Evolutionary conservation across 1,140 invertebrate genomes (phyloP).

Genomic region (Drosophila sturtevanti): DNA sequence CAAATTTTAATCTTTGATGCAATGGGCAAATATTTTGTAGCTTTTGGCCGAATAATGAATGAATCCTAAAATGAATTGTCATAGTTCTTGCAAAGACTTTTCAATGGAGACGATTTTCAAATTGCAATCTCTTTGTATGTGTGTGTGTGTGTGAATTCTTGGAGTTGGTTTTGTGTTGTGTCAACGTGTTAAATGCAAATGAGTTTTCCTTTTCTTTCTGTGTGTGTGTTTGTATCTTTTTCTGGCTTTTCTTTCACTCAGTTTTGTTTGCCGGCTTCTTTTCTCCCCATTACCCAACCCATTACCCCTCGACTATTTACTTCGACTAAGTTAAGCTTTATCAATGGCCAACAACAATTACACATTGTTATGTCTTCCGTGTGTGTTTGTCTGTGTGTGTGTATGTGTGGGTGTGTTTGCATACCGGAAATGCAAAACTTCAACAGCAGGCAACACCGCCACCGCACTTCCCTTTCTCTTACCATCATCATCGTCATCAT

Average conservation of each 20-base stretch:
- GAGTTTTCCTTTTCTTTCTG: conserved; percentile 33
- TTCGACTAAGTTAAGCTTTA: conserved; percentile 66
- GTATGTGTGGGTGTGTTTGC: conserved; percentile 46
- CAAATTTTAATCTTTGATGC: background rate
- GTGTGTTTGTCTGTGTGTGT: conserved; percentile 5
- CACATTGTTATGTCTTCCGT: conserved; percentile 74
- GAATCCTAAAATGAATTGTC: background rate
- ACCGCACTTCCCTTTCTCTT: background rate
- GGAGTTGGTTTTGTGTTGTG: conserved; percentile 13
- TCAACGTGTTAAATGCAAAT: conserved; percentile 73
- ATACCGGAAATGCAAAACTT: conserved; percentile 80
- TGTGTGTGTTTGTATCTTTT: conserved; percentile 8
- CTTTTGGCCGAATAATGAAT: background rate
- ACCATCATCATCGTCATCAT: conserved; percentile 4
- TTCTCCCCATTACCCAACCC: background rate
- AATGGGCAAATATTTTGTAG: background rate
- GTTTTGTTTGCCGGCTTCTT: background rate
- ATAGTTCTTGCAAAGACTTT: background rate
- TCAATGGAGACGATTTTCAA: conserved; percentile 30
- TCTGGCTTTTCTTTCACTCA: conserved; percentile 12
- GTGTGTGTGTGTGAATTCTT: conserved; percentile 13
- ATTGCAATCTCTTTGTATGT: conserved; percentile 15
- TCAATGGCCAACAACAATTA: conserved; percentile 75
- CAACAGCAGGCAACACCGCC: conserved; percentile 50
- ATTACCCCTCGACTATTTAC: no score